Conservation (phyloP, 37 sponge, comb jelly and placozoan genomes). For the Axinella damicornis region DNA sequence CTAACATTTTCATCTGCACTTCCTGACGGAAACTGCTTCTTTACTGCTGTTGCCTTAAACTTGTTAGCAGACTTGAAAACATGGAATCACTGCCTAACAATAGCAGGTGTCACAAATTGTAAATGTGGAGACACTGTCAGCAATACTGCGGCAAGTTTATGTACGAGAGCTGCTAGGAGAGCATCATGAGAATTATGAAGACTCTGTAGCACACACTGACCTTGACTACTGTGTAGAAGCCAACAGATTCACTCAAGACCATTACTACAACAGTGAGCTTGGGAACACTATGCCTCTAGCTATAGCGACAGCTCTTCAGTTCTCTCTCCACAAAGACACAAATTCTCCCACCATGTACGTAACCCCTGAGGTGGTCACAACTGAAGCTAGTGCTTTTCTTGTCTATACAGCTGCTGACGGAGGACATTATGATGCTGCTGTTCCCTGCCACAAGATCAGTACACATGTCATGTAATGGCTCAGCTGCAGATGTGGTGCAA, state of each 20-base stretch:
- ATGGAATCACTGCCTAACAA: background rate
- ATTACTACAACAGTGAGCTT: conserved; percentile 8
- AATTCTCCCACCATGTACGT: too few species aligned
- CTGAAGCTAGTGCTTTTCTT: too few species aligned
- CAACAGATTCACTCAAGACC: background rate
- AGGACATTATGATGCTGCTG: too few species aligned
- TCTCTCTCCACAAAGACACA: too few species aligned
- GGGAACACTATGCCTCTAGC: conserved; percentile 39
- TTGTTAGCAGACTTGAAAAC: background rate
- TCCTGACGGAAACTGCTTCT: conserved; percentile 28
- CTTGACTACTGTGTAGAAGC: background rate
- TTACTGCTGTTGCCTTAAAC: conserved; percentile 10
- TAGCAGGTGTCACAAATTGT: background rate
- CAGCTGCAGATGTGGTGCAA: too few species aligned
- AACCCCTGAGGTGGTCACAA: too few species aligned
- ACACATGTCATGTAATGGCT: too few species aligned
- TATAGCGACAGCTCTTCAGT: background rate
- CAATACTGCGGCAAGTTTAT: background rate
- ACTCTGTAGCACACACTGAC: background rate
- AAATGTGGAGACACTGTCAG: background rate
- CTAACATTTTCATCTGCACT: too few species aligned
- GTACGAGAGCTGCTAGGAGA: conserved; percentile 14
- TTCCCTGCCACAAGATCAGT: too few species aligned
- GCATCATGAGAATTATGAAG: background rate
- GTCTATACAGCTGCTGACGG: too few species aligned